phyloP scores from a whole-genome alignment of 2,888 invertebrate species.

The Allolobophora icterica region DNA sequence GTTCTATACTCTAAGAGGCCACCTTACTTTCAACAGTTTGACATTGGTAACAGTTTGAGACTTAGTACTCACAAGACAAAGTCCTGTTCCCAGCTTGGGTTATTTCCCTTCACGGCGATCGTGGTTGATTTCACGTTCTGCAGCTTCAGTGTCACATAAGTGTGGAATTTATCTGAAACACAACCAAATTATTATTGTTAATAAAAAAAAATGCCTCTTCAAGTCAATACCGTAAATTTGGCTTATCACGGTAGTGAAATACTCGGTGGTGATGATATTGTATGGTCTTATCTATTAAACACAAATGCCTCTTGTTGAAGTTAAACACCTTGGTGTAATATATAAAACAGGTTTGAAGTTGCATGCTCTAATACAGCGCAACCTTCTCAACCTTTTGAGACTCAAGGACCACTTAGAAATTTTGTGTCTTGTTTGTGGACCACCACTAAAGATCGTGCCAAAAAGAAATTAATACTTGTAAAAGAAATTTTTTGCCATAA shows the following conservation, averaged over 20 bases:
- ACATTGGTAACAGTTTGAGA: not conserved
- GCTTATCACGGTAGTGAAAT: not conserved
- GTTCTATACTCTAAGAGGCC: too few relatives aligned
- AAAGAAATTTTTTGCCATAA: too few relatives aligned
- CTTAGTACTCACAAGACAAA: slow-evolving; percentile 89
- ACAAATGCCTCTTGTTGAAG: not conserved
- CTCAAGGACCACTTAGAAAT: too few relatives aligned
- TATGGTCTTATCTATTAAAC: too few relatives aligned
- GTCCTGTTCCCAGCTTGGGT: slow-evolving; percentile 97
- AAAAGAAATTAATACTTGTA: too few relatives aligned
- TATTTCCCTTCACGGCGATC: slow-evolving; percentile 91
- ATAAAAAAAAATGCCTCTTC: slow-evolving; percentile 23
- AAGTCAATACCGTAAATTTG: not conserved
- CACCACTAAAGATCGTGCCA: too few relatives aligned
- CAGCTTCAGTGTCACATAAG: slow-evolving; percentile 93
- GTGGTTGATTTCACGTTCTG: slow-evolving; percentile 98
- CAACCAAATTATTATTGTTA: slow-evolving; percentile 34
- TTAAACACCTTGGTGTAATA: too few relatives aligned
- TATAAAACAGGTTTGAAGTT: not conserved
- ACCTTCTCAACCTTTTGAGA: too few relatives aligned
- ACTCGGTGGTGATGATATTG: not conserved
- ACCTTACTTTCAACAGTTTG: not conserved
- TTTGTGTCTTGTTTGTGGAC: too few relatives aligned
- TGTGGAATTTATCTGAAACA: slow-evolving; percentile 86
- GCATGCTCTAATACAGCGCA: too few relatives aligned